Base-by-base conservation (phyloP, 1,140 invertebrate species). In the Drosophila lini region DNA sequence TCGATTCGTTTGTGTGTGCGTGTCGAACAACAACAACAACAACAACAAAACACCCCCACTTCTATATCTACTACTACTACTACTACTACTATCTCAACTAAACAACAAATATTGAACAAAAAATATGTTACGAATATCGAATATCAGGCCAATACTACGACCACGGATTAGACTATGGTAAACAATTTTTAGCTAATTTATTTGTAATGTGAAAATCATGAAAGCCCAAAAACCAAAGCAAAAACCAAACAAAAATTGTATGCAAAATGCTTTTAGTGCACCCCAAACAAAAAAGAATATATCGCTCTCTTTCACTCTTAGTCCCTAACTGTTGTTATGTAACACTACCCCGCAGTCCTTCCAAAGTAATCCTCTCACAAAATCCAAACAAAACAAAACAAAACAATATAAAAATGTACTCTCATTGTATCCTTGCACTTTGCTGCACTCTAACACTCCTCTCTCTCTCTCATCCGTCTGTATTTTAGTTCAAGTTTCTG, bases 141-240 rank as follows among this genome's bases (percentile, higher is more conserved):
- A 40, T 69, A 92, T 91, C 92, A 96, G 96, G 95, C 96, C 96
- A 93, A 95, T 95, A 93, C 94, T 96, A 92, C 95, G 96, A 94
- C 96, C 96, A 94, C 96, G 96, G 96, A 96, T 97, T 93, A 95
- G 95, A 94, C 96, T 97, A 95, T 97, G 96, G 96, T 97, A 97
- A 97, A 94, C 94, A 91, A 84, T 88, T 88, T 86, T 80, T 83
- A 78, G 85, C 78, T 91, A 79, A 90, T 82, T 90, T 86, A 79
- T 90, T 74, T 90, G 75, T 82, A 74, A 77, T 82, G 79, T 80
- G 74, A 56, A 52, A 78, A 77, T 58, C 73, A 77, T 81, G 42
- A 61, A 71, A 42, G 19, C 60, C 36, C 13, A 31, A 50, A 41
- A 48, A 47, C 47, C 41, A 73, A 76, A 61, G 55, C 44, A 44